Percentiles rank a stretch among this genome's conserved stretches.
These are phyloP conservation scores for Netelia inedita DNA, from an alignment of 2,888 invertebrate species.

Conservation along the genomic window DNA sequence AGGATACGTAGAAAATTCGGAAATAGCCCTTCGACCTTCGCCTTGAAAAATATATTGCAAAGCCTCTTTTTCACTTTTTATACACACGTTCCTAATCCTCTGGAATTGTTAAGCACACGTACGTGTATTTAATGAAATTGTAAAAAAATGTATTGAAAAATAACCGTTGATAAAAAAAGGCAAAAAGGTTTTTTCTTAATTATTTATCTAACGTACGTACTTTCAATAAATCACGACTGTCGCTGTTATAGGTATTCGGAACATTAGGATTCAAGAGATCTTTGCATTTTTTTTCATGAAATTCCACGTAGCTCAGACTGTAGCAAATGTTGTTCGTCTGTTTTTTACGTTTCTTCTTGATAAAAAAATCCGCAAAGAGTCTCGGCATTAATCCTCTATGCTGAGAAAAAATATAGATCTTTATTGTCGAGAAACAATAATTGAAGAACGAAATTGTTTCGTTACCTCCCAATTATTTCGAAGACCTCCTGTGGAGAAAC, in stretches of 20 bases:
- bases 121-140: not conserved
- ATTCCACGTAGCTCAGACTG: constrained; percentile 83
- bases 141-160: not conserved
- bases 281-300: constrained; percentile 78
- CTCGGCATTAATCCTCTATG: constrained; percentile 84
- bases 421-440: not conserved
- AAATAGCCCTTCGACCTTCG: constrained; percentile 82
- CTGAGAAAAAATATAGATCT: constrained; percentile 78
- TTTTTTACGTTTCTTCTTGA: constrained; percentile 75
- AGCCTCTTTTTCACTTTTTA: constrained; percentile 78
- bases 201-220: constrained; percentile 53
- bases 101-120: constrained; percentile 47
- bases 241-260: constrained; percentile 70
- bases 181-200: not conserved
- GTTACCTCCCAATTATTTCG: constrained; percentile 75
- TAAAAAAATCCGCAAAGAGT: constrained; percentile 81
- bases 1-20: constrained; percentile 76
- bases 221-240: constrained; percentile 73
- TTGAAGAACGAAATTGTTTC: not conserved
- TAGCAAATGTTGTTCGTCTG: constrained; percentile 80
- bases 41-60: constrained; percentile 82
- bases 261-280: constrained; percentile 81
- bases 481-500: constrained; percentile 73
- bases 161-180: not conserved
- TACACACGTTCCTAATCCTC: constrained; percentile 75